A percentile compares a stretch with the other conserved stretches of the same genome.
These are phyloP conservation scores for Phodopus roborovskii DNA, from an alignment of 2,113 vertebrate genomes.

Conservation along the genomic window DNA sequence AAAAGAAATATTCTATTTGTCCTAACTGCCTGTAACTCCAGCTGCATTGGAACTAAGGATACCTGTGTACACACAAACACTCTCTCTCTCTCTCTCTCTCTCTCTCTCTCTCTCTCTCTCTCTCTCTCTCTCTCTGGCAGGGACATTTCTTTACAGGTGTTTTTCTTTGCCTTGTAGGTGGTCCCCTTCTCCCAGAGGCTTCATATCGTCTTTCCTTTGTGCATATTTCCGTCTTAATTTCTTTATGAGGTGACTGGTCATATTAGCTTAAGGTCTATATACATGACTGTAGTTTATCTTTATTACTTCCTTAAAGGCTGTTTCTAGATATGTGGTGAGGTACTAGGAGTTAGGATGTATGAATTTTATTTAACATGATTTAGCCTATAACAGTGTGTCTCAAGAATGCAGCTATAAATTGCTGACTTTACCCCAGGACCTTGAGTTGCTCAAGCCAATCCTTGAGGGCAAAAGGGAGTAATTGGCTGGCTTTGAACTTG, in stretches of 20 bases:
- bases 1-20: background rate
- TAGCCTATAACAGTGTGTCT: background rate
- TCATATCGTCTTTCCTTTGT: background rate
- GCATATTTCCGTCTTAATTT: background rate
- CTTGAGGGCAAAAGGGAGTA: constrained; percentile 10
- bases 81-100: no score
- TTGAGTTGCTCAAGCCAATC: background rate
- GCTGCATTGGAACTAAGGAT: background rate
- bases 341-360: background rate
- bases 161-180: background rate
- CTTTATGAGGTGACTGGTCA: background rate
- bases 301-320: background rate
- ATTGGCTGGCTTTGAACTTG: background rate
- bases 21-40: background rate
- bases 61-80: no score
- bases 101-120: no score
- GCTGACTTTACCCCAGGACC: background rate
- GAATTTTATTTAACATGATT: background rate
- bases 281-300: background rate
- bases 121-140: no score
- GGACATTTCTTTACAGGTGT: background rate
- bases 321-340: constrained; percentile 9
- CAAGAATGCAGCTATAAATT: background rate
- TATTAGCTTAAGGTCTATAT: background rate
- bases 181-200: background rate